phyloP scores from a whole-genome alignment of 2,888 invertebrate genomes.

The Dynastes maya region DNA sequence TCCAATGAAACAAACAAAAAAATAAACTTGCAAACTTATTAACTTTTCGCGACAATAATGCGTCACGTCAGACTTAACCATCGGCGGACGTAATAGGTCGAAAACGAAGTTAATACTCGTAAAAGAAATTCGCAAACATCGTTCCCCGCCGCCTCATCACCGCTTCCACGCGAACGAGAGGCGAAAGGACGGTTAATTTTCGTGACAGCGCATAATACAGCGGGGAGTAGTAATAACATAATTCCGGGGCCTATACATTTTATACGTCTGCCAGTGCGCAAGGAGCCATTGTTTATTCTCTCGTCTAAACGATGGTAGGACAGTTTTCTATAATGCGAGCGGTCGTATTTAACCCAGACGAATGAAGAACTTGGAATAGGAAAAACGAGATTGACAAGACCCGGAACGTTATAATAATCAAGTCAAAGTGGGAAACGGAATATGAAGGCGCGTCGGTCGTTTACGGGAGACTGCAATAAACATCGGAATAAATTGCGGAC shows the following conservation, averaged over 20 bases:
- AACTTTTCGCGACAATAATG: constrained; percentile 6
- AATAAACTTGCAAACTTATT: constrained; percentile 26
- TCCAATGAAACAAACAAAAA: constrained; percentile 13
- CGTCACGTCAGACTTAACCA: constrained; percentile 14
- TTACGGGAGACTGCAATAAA: constrained; percentile 59
- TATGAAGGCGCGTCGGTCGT: constrained; percentile 48
- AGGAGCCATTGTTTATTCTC: constrained; percentile 32
- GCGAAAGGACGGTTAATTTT: constrained; percentile 30
- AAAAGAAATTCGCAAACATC: constrained; percentile 36
- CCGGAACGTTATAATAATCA: constrained; percentile 45
- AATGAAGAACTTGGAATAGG: constrained; percentile 8
- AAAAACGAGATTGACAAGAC: constrained; percentile 48
- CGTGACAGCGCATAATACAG: constrained; percentile 50
- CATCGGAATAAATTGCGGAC: constrained; percentile 59
- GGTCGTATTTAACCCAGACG: constrained; percentile 29
- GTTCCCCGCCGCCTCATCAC: constrained; percentile 3
- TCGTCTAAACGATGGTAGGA: constrained; percentile 13
- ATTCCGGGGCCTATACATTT: constrained; percentile 36
- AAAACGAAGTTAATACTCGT: constrained; percentile 26
- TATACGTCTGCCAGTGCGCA: constrained; percentile 21
- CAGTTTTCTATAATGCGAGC: constrained; percentile 16
- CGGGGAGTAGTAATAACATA: constrained; percentile 42
- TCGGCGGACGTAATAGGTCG: constrained; percentile 18
- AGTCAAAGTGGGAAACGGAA: constrained; percentile 34
- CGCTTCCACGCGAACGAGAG: neutral